Conservation (phyloP, 2,113 vertebrate genomes). For the Chitala chitala region DNA sequence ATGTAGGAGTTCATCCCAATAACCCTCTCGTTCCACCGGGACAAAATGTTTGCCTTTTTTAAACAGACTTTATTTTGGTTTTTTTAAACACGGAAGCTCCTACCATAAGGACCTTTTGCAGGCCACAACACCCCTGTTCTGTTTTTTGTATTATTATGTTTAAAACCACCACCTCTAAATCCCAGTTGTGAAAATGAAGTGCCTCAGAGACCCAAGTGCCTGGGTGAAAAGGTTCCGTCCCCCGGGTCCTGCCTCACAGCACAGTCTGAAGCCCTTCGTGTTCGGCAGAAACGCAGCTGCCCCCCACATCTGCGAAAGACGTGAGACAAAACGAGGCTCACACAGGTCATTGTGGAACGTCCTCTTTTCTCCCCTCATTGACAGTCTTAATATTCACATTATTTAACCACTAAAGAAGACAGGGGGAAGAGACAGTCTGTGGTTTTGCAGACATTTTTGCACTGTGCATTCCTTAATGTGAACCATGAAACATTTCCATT, state of each 20-base stretch:
- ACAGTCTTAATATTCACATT: slow-evolving; percentile 32
- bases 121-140: background rate
- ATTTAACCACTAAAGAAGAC: slow-evolving; percentile 44
- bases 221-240: background rate
- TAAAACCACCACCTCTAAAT: background rate
- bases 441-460: slow-evolving; percentile 31
- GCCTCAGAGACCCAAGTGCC: background rate
- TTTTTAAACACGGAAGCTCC: no score
- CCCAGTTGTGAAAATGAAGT: background rate
- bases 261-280: background rate
- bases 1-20: no score
- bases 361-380: slow-evolving; percentile 17
- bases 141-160: background rate
- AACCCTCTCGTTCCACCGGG: background rate
- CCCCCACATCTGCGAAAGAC: no score
- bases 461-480: slow-evolving; percentile 50
- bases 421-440: slow-evolving; percentile 19
- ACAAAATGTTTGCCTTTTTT: background rate
- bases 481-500: slow-evolving; percentile 37
- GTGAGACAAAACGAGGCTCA: no score
- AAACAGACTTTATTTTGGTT: background rate
- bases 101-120: no score
- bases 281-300: background rate
- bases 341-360: slow-evolving; percentile 30
- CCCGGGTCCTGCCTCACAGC: background rate